Evolutionary conservation across 1,140 invertebrate species (phyloP), one percentile per base, ranked within the genome.

Genomic region (Nixonia krombeini): DNA sequence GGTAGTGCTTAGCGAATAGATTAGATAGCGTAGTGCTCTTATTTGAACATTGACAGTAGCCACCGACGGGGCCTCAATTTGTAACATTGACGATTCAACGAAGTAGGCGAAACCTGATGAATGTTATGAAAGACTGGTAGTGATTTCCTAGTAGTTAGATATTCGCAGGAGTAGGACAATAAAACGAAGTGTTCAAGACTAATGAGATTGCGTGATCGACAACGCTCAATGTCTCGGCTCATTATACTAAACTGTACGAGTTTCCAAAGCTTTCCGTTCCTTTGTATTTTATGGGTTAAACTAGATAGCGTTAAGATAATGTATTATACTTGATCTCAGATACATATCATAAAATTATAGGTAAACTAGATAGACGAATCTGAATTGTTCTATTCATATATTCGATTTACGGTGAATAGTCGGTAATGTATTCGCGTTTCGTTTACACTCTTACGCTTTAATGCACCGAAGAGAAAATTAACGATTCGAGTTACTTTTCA

Each of bases 71-170:
- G 80, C 80, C 76, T 83, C 75, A 74, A 77, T 65, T 77, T 80
- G 73, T 74, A 42, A 75, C 70, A 76, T 63, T 59, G 42, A 55
- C 9, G 40, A 50, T 35, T 62, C 64, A 59, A 65, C 59, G 67
- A 72, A 75, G 49, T 71, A 74, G 44, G 38, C 49, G 37, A 61
- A 66, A 50, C 45, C 29, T 52, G 55, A 49, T 69, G 70, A 58
- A 70, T 38, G 74, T 62, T 62, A 44, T 45, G 35, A 76, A 83
- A 83, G 81, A 85, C 80, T 85, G 81, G 81, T 83, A 82, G 80
- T 74, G 56, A 67, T 71, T 74, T 74, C 29, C 44, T 82, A 82
- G 74, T 31, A 67, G 56, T 68, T 81, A 80, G 73, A 50, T 15
- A 7, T 35, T 63, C 47, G 38, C 49, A 45, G n/a, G 56, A 74